Conservation (phyloP, 1,140 invertebrate species). For the Drosophila baimaii region DNA sequence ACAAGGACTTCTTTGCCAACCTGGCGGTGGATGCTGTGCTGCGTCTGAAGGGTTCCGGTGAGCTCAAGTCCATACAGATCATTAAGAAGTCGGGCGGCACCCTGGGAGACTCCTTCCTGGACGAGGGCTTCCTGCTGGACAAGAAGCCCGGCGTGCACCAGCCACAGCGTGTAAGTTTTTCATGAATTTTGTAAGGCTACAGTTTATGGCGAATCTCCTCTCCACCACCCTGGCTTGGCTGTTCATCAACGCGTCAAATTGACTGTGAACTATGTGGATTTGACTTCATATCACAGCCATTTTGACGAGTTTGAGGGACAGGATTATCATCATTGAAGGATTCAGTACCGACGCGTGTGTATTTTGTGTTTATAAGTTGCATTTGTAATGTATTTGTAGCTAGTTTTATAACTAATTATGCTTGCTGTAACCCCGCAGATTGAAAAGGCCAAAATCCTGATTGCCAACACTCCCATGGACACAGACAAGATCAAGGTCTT, state of each 20-base stretch:
- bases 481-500: slow-evolving; percentile 99
- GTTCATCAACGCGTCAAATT: slow-evolving; percentile 70
- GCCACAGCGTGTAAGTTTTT: slow-evolving; percentile 87
- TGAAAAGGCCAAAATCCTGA: slow-evolving; percentile 97
- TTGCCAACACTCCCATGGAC: slow-evolving; percentile 99
- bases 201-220: background rate
- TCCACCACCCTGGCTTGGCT: slow-evolving; percentile 6
- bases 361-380: background rate
- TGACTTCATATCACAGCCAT: slow-evolving; percentile 83
- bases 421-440: too few species aligned
- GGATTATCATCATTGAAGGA: slow-evolving; percentile 16
- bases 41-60: slow-evolving; percentile 97
- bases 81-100: slow-evolving; percentile 98
- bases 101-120: slow-evolving; percentile 97
- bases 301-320: slow-evolving; percentile 84
- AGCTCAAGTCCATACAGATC: slow-evolving; percentile 98
- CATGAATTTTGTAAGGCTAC: too few species aligned
- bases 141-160: slow-evolving; percentile 97
- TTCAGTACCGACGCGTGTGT: background rate
- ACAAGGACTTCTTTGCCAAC: slow-evolving; percentile 98
- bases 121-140: slow-evolving; percentile 98
- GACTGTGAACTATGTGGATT: slow-evolving; percentile 80
- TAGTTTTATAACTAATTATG: too few species aligned
- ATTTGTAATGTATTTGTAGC: too few species aligned
- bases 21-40: slow-evolving; percentile 98